Evolutionary conservation across 2,888 invertebrate genomes (phyloP), one percentile per base, ranked within the genome.

Genomic region (Cosmorhoe ocellata): DNA sequence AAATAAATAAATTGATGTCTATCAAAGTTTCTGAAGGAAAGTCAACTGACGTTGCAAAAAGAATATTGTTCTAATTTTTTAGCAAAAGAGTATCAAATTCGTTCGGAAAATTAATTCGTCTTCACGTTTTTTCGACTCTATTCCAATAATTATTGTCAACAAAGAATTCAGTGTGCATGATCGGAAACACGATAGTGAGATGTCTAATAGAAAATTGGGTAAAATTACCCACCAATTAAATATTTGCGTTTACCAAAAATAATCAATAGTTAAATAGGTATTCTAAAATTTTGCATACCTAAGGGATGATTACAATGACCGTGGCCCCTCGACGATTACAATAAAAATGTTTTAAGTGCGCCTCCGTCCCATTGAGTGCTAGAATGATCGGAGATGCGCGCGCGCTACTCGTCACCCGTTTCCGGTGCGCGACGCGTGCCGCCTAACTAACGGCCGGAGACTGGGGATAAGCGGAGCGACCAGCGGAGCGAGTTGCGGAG

Each of bases 301-400:
- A 50, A 71, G 74, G 78, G 74, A 68, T 56, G 59, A 56, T 62
- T 63, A 81, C 80, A 85, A 84, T 44, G 73, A 71, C 64, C 47
- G 43, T 79, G 81, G 66, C 73, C 76, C 76, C 65, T 59, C 60
- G 58, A 63, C 64, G 66, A 74, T 73, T 74, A 84, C 84, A 87
- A 86, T 86, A 87, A 84, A 86, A 88, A 88, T 85, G 85, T 87
- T 89, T 83, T 85, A 89, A 88, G 88, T 87, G 84, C 70, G 89
- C 88, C 89, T 83, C 83, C 87, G 85, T 82, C 76, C 82, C 86
- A 88, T 87, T 88, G 85, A 85, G 75, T 80, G 74, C 72, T 73
- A 69, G 80, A 77, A 79, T 81, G 70, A 72, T 56, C 70, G 65
- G 49, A 32, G 56, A 55, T 59, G 71, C 71, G 81, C 83, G 84